Percentiles rank a stretch among this genome's conserved stretches.
Conservation (phyloP, 2,888 invertebrate genomes). For the Andrena bicolor region DNA sequence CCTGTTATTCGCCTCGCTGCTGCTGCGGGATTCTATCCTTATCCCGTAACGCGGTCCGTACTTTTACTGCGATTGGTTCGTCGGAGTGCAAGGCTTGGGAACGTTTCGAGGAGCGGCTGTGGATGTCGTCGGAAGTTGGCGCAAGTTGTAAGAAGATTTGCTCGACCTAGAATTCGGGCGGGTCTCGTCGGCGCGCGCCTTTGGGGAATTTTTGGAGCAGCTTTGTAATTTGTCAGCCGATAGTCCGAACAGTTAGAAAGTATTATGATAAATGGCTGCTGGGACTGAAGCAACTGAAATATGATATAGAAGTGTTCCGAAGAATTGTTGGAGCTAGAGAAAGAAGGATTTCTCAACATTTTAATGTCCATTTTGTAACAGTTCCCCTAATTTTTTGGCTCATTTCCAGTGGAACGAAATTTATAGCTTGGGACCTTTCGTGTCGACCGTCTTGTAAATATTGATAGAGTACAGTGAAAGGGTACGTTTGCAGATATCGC, state of each 20-base stretch:
- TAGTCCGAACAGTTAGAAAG: not conserved
- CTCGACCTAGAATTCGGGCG: not conserved
- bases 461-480: not conserved
- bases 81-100: not conserved
- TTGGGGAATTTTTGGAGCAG: not conserved
- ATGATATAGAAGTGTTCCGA: not conserved
- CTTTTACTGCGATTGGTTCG: conserved; percentile 33
- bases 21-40: conserved; percentile 24
- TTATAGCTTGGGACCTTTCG: too few species aligned
- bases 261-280: not conserved
- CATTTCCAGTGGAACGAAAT: too few species aligned
- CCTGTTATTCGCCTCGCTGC: conserved; percentile 3
- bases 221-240: conserved; percentile 3
- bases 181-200: not conserved
- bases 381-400: too few species aligned
- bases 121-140: conserved; percentile 14
- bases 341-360: too few species aligned
- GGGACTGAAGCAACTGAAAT: not conserved
- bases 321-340: not conserved
- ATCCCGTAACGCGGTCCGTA: conserved; percentile 16
- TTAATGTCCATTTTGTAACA: too few species aligned
- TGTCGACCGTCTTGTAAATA: too few species aligned
- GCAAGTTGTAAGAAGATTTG: conserved; percentile 8
- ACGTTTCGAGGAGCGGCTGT: not conserved
- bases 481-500: not conserved